phyloP scores from a whole-genome alignment of 2,888 invertebrate species.

The Omphaloscelis lunosa region DNA sequence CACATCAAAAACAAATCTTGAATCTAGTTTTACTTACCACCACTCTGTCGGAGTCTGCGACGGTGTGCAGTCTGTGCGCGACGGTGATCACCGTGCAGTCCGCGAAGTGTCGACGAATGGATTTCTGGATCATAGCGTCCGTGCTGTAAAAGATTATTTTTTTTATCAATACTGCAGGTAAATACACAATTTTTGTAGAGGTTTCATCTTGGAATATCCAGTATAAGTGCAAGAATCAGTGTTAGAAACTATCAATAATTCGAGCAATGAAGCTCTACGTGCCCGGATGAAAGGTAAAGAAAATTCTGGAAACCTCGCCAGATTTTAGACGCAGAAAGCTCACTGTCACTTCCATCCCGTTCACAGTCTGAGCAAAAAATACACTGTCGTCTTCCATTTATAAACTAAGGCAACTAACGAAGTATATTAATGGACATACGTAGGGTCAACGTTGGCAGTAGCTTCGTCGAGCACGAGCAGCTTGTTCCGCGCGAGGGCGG shows the following conservation, averaged over 20 bases:
- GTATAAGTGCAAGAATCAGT: neutral
- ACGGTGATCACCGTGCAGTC: constrained; percentile 97
- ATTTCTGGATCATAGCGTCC: constrained; percentile 95
- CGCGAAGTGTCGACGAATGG: constrained; percentile 94
- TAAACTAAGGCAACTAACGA: neutral
- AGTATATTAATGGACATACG: constrained; percentile 83
- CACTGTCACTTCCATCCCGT: neutral
- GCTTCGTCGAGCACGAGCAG: constrained; percentile 97
- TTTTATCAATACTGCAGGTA: neutral
- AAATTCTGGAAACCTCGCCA: neutral
- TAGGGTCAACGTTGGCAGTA: constrained; percentile 97
- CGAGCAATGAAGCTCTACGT: no score
- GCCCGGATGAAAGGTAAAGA: neutral
- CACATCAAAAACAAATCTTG: neutral
- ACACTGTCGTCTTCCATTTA: neutral
- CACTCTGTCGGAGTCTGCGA: constrained; percentile 97
- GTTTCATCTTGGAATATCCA: neutral
- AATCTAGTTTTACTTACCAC: constrained; percentile 90
- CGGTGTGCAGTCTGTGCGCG: constrained; percentile 97
- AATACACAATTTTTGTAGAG: neutral
- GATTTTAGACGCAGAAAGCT: neutral
- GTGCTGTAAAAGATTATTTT: constrained; percentile 89
- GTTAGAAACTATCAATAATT: neutral
- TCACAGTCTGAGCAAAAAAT: neutral
- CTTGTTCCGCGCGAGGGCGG: constrained; percentile 94